Percentiles rank a stretch among this genome's conserved stretches.
Evolutionary conservation across 2,113 vertebrate species (phyloP).

Genomic region (Pagrus major): DNA sequence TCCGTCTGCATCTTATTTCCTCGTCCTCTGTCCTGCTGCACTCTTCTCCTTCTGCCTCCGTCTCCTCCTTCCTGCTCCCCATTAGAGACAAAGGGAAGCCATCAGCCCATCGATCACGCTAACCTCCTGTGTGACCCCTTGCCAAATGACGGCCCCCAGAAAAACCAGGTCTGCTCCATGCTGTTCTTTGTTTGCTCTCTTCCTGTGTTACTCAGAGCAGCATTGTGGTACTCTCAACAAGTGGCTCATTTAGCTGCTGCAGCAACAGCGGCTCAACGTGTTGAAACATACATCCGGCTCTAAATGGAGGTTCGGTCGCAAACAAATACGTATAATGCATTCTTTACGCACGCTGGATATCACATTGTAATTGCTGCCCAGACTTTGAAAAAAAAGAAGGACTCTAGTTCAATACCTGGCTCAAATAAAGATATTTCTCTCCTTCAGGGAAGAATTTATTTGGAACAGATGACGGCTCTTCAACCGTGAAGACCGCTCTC

Average conservation of each 20-base stretch:
- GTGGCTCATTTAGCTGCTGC: conserved; percentile 65
- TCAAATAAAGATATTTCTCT: not conserved
- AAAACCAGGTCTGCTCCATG: conserved; percentile 55
- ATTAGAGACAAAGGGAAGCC: conserved; percentile 52
- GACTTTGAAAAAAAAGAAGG: not conserved
- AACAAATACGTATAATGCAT: conserved; percentile 31
- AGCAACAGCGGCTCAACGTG: conserved; percentile 38
- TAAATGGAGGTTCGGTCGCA: conserved; percentile 33
- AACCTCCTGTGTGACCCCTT: conserved; percentile 47
- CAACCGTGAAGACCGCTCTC: not conserved
- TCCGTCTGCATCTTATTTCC: not conserved
- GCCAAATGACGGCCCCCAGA: conserved; percentile 38
- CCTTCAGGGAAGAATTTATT: not conserved
- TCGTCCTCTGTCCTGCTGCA: conserved; percentile 5
- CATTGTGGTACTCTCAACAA: conserved; percentile 80
- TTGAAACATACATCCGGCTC: conserved; percentile 76
- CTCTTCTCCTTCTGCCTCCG: not conserved
- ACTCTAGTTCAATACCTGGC: not conserved
- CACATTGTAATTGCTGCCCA: not conserved
- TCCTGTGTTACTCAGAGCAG: conserved; percentile 78
- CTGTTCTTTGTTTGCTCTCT: conserved; percentile 75
- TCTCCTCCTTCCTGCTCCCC: conserved; percentile 21
- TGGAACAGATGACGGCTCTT: conserved; percentile 14
- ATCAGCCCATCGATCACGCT: conserved; percentile 60
- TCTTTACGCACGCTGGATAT: not conserved